Evolutionary conservation across 2,888 invertebrate species (phyloP), one percentile per base, ranked within the genome.

Genomic region (Cheiracanthium punctorium): DNA sequence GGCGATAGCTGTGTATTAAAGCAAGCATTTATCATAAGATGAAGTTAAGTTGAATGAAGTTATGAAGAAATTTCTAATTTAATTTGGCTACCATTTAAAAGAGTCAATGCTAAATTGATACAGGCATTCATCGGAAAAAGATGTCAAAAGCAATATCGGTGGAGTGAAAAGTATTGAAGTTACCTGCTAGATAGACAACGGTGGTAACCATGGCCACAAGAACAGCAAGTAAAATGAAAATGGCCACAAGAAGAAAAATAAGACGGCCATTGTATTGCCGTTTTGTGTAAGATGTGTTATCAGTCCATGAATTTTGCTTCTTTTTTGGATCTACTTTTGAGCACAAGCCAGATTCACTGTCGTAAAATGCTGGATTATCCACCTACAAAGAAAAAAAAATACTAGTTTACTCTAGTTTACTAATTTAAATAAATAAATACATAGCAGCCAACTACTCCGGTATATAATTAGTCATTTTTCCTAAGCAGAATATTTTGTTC

Each of bases 311-410:
- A 5, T 32, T 24, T 7, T 64, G 48, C 24, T 73, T 72, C 28
- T 71, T 76, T 14, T 70, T 48, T 0, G 43, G 65, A n/a, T 71
- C 77, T 17, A 41, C 67, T 32, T 79, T 79, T 0, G 52, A 41
- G 64, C 73, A 67, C 8, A 67, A 67, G 32, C 73, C 79, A n/a
- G 79, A 65, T 20, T 84, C 84, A 24, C 69, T 79, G 73, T 84
- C 79, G 30, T 84, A 84, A 48, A 73, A 84, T 4, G 79, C 79
- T 24, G 84, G 84, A 33, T 84, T 84, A 17, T 84, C 84, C 32
- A 84, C 77, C 84, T 84, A 8, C 12, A 30, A 41, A 24, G 28
- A 65, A 17, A 58, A 24, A 48, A 2, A 48, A 48, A 37, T 37
- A 10, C 37, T 37, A 37, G 7, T 37, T 37, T 37, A 37, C n/a